Conservation (phyloP, 2,113 vertebrate species). For the Sylvia atricapilla region DNA sequence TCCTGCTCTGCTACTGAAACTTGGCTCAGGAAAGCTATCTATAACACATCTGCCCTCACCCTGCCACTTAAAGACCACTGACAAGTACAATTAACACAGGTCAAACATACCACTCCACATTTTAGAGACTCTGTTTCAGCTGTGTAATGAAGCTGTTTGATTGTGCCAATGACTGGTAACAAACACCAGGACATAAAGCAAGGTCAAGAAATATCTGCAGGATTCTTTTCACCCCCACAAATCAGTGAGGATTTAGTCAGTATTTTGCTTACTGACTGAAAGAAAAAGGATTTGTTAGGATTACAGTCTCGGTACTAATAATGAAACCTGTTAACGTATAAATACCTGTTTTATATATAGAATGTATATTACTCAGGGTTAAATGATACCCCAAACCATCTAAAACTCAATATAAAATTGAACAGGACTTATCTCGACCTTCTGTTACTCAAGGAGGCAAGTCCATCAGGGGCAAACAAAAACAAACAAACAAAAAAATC, state of each 20-base stretch:
- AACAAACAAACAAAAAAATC: fast-evolving
- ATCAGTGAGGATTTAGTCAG: background rate
- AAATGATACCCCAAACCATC: background rate
- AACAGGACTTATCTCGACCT: background rate
- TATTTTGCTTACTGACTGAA: background rate
- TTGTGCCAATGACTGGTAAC: background rate
- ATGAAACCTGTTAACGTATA: background rate
- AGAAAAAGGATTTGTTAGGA: background rate
- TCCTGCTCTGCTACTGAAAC: slow-evolving; percentile 17
- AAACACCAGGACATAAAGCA: background rate
- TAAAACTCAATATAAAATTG: background rate
- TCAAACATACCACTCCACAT: slow-evolving; percentile 31
- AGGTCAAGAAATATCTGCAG: background rate
- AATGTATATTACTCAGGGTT: background rate
- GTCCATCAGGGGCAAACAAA: background rate
- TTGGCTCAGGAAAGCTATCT: slow-evolving; percentile 4
- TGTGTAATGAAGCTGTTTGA: background rate
- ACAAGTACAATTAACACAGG: slow-evolving; percentile 48
- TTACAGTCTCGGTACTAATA: background rate
- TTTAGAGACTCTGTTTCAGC: slow-evolving; percentile 44
- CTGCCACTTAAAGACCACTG: slow-evolving; percentile 30
- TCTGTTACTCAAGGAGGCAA: background rate
- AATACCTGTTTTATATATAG: background rate
- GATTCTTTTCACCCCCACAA: background rate
- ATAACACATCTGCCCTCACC: background rate